A percentile compares a stretch with the other conserved stretches of the same genome.
These are phyloP conservation scores for Dryomyza anilis DNA, from an alignment of 2,888 invertebrate genomes.

Conservation along the genomic window DNA sequence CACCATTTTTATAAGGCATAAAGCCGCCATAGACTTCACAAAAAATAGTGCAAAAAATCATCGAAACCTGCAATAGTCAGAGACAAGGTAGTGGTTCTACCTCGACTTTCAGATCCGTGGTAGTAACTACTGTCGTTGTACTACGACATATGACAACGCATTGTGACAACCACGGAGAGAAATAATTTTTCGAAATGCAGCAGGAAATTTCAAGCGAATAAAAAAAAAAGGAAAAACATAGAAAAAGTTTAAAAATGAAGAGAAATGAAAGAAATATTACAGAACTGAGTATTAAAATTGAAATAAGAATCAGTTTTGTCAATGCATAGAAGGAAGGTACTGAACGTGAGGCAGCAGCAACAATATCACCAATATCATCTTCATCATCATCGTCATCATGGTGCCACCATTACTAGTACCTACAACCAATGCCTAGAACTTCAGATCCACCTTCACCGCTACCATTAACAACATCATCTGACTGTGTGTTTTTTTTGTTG, in stretches of 20 bases:
- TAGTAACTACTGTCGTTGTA: too few relatives aligned
- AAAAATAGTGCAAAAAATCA: too few relatives aligned
- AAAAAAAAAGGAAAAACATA: not conserved
- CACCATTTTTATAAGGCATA: too few relatives aligned
- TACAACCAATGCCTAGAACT: not conserved
- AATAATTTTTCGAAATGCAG: constrained; percentile 10
- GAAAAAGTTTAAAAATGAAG: not conserved
- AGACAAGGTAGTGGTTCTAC: too few relatives aligned
- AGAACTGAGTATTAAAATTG: too few relatives aligned
- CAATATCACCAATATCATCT: too few relatives aligned
- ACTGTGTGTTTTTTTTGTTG: not conserved
- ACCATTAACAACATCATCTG: not conserved
- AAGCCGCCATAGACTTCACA: too few relatives aligned
- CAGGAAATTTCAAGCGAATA: not conserved
- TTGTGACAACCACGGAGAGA: constrained; percentile 5
- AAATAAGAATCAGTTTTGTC: not conserved
- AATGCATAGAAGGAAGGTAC: not conserved
- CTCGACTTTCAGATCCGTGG: too few relatives aligned
- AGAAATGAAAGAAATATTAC: too few relatives aligned
- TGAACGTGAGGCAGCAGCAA: not conserved
- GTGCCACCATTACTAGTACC: not conserved
- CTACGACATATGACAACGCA: constrained; percentile 2
- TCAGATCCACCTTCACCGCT: not conserved
- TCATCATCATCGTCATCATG: constrained; percentile 4
- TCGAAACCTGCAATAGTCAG: too few relatives aligned